Evolutionary conservation across 2,797 vertebrate genomes (phyloP), one percentile per base, ranked within the genome.

Genomic region (Leptoclinus maculatus): DNA sequence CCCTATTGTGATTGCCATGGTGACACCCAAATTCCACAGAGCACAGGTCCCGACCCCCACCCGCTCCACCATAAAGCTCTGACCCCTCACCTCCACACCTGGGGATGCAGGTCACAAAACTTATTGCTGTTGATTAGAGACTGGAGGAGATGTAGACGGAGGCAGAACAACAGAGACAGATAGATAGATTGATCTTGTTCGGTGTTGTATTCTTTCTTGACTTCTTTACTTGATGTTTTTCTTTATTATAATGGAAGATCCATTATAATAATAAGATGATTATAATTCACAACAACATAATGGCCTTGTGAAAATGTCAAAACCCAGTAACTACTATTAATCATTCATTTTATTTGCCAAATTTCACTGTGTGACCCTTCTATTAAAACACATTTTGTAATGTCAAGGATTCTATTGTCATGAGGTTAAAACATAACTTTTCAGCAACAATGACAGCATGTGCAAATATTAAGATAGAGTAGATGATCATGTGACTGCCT

Each of bases 11-110:
- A 92, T 94, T 76, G 72, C 90, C 83, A 82, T 88, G 90, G 92
- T 64, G 82, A 95, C 92, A 93, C 90, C 88, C 83, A 78, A 88
- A 95, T 95, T 95, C 94, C 94, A 82, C 16, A 3, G 84, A 89
- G 80, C 54, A 23, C 84, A 90, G 89, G 91, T 93, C 92, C 59
- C 74, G 89, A 94, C 93, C 93, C 88, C 87, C 85, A 69, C 74
- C 81, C 63, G 47, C 80, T 88, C 71, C 70, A 29, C 87, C 88
- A 80, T 93, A 92, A 93, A 94, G 89, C 82, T 21, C 64, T 80
- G 83, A 94, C 90, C 93, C 80, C 66, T 94, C 81, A 94, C 93
- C 92, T 83, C 92, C 74, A 78, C 94, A 95, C 93, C 94, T 95
- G 93, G 92, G 83, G 86, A 90, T 66, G 80, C 77, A 92, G 85